phyloP scores from a whole-genome alignment of 2,888 invertebrate genomes.

The Drosophila koepferae region DNA sequence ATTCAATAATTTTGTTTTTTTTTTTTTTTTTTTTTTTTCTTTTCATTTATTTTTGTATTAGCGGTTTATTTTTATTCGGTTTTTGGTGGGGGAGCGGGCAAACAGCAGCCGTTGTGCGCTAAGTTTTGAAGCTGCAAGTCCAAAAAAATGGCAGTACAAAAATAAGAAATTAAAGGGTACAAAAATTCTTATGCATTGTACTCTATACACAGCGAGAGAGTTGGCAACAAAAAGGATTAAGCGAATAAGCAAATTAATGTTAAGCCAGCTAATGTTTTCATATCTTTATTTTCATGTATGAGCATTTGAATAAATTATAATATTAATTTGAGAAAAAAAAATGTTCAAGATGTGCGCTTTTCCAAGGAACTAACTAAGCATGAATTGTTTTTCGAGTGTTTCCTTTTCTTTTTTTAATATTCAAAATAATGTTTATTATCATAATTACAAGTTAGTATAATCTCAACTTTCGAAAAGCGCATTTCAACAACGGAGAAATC shows the following conservation, averaged over 20 bases:
- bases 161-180: slow-evolving; percentile 29
- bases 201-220: slow-evolving; percentile 44
- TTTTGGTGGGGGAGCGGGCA: slow-evolving; percentile 46
- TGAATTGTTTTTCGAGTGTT: no score
- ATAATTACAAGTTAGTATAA: not conserved
- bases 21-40: slow-evolving; percentile 23
- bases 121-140: slow-evolving; percentile 71
- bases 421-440: not conserved
- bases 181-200: slow-evolving; percentile 40
- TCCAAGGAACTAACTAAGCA: slow-evolving; percentile 6
- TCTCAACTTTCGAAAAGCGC: slow-evolving; percentile 14
- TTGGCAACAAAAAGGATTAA: slow-evolving; percentile 47
- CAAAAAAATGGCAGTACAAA: slow-evolving; percentile 55
- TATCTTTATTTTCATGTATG: slow-evolving; percentile 47
- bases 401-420: not conserved
- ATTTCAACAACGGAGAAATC: slow-evolving; percentile 27
- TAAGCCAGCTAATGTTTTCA: slow-evolving; percentile 65
- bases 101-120: slow-evolving; percentile 69
- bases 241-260: slow-evolving; percentile 63
- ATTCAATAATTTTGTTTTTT: slow-evolving; percentile 32
- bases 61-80: slow-evolving; percentile 15
- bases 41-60: slow-evolving; percentile 24
- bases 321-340: slow-evolving; percentile 56
- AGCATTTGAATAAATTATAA: slow-evolving; percentile 60
- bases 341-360: slow-evolving; percentile 44